A percentile compares a stretch with the other conserved stretches of the same genome.
phyloP scores from a whole-genome alignment of 2,888 invertebrate species.

The Sesamia inferens region DNA sequence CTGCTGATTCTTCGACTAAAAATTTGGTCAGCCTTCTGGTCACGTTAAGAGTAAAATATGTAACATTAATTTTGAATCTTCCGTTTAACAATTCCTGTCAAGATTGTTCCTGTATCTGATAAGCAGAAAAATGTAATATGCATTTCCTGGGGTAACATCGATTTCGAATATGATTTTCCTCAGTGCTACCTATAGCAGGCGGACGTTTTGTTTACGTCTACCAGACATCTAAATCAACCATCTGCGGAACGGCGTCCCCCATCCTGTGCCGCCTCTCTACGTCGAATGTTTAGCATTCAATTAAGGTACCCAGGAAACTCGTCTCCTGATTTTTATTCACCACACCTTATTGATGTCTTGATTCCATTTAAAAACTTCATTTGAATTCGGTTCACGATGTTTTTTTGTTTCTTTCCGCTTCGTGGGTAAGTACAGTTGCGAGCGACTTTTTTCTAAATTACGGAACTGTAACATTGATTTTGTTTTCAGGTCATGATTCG shows the following conservation, averaged over 20 bases:
- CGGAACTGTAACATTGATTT: slow-evolving; percentile 31
- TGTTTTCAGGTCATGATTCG: slow-evolving; percentile 11
- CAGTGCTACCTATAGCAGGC: slow-evolving; percentile 13
- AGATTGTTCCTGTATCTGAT: background rate
- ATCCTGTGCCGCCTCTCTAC: slow-evolving; percentile 57
- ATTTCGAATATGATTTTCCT: slow-evolving; percentile 12
- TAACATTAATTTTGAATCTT: background rate
- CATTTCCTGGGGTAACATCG: background rate
- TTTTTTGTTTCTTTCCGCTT: slow-evolving; percentile 61
- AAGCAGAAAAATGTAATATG: background rate
- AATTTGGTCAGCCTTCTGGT: background rate
- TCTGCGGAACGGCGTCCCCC: slow-evolving; percentile 36
- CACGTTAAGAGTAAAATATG: background rate
- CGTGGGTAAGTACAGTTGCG: slow-evolving; percentile 31
- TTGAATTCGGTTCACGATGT: slow-evolving; percentile 62
- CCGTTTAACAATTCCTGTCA: background rate
- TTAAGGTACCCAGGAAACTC: slow-evolving; percentile 62
- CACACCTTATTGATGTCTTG: slow-evolving; percentile 49
- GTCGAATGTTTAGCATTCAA: slow-evolving; percentile 63
- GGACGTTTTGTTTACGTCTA: slow-evolving; percentile 56
- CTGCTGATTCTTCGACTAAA: background rate
- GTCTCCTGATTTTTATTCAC: slow-evolving; percentile 63
- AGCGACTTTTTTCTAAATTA: slow-evolving; percentile 32
- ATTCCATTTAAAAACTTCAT: slow-evolving; percentile 55
- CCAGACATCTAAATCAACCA: slow-evolving; percentile 43